Evolutionary conservation across 2,888 invertebrate genomes (phyloP), one percentile per base, ranked within the genome.

Genomic region (Schizotus pectinicornis): DNA sequence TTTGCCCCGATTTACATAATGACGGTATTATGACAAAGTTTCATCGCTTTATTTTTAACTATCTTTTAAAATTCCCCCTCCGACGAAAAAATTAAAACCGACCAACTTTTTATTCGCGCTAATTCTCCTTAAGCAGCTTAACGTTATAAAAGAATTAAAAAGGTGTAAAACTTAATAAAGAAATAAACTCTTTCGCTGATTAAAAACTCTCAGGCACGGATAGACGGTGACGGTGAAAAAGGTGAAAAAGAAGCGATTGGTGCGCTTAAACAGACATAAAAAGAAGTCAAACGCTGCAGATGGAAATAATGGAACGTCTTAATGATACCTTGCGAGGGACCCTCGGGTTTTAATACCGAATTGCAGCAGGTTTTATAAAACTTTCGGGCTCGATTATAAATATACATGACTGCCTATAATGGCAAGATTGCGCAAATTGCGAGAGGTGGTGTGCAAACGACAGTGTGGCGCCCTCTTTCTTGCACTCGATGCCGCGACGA

Each of bases 231-330:
- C 36, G 32, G 12, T 12, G 31, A 50, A 61, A 60, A 61, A 61
- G 63, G 63, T 67, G 58, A 55, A 59, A 58, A 53, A 51, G 56
- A 22, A 46, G 60, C 62, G 48, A 56, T 56, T 33, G 56, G 50
- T 43, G 43, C 12, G 50, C 48, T 48, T 54, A 57, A 52, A 52
- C 34, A 71, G 72, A 68, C 70, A 70, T 74, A 74, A 74, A 74
- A 77, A 76, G 74, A 75, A 76, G 71, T 74, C 73, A 74, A 77
- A 76, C 64, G 77, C 75, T 76, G 71, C 78, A 79, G 79, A 79
- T 79, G 79, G 77, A 77, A 77, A 77, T 79, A 79, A 79, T 79
- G 79, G 78, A 76, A 76, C 70, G 73, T 74, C 75, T 78, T 78
- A 79, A 78, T 76, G 78, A 74, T 72, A 74, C 74, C 74, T 74